Conservation (phyloP, 2,888 invertebrate species). For the Drosophila borborema region DNA sequence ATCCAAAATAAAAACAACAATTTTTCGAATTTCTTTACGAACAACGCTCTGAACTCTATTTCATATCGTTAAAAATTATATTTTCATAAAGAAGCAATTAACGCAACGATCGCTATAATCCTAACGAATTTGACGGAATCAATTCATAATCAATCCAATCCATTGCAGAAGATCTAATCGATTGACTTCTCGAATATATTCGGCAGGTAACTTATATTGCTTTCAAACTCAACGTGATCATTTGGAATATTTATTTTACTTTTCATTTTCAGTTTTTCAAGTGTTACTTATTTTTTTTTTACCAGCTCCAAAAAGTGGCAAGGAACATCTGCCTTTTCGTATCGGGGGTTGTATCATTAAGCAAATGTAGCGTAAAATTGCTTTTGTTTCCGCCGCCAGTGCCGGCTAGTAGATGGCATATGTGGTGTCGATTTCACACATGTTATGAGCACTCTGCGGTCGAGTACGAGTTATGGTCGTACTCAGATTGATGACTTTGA, state of each 20-base stretch:
- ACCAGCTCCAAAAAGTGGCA: slow-evolving; percentile 10
- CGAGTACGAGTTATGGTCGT: slow-evolving; percentile 29
- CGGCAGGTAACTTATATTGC: no score
- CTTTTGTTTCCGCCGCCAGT: slow-evolving; percentile 65
- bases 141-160: not conserved
- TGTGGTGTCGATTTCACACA: slow-evolving; percentile 83
- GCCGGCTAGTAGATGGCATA: slow-evolving; percentile 46
- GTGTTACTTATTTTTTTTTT: slow-evolving; percentile 24
- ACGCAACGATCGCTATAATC: slow-evolving; percentile 16
- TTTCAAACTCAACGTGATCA: no score
- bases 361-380: slow-evolving; percentile 76
- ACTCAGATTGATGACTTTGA: slow-evolving; percentile 71
- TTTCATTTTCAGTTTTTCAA: slow-evolving; percentile 15
- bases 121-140: not conserved
- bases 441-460: slow-evolving; percentile 73
- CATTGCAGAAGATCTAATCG: not conserved
- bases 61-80: slow-evolving; percentile 4
- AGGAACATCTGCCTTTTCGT: slow-evolving; percentile 41
- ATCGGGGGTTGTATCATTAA: slow-evolving; percentile 65
- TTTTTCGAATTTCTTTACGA: slow-evolving; percentile 6
- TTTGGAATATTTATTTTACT: not conserved
- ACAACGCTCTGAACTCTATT: not conserved
- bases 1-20: slow-evolving; percentile 17
- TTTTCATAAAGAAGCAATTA: not conserved
- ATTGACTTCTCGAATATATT: no score